Evolutionary conservation across 2,888 invertebrate genomes (phyloP).

Genomic region (Ophion costatus): DNA sequence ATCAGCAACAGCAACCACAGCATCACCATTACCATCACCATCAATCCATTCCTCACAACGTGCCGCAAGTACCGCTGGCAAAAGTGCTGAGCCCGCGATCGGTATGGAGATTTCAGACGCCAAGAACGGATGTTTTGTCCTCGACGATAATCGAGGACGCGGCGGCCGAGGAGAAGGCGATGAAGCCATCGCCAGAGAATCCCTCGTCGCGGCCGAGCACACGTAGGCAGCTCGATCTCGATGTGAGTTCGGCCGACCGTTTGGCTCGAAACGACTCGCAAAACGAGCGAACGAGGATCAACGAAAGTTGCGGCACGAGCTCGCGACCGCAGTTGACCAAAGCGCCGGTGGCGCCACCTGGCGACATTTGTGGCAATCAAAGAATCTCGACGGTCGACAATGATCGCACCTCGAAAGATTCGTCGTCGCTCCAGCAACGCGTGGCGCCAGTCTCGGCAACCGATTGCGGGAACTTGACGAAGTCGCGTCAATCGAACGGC

Average conservation of each 20-base stretch:
- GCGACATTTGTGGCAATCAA: neutral
- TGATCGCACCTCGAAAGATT: neutral
- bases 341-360: neutral
- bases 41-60: slow-evolving; percentile 79
- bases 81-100: slow-evolving; percentile 90
- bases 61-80: slow-evolving; percentile 75
- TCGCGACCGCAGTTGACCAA: neutral
- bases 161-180: slow-evolving; percentile 89
- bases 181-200: slow-evolving; percentile 81
- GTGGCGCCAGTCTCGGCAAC: neutral
- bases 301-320: neutral
- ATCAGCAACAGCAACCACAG: slow-evolving; percentile 84
- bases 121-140: slow-evolving; percentile 92
- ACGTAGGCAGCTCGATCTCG: slow-evolving; percentile 75
- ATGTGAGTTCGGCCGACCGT: slow-evolving; percentile 40
- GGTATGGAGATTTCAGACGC: slow-evolving; percentile 90
- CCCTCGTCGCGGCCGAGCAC: slow-evolving; percentile 70
- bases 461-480: neutral
- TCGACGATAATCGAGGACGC: slow-evolving; percentile 94
- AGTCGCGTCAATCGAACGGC: neutral
- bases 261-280: slow-evolving; percentile 45
- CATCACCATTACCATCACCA: slow-evolving; percentile 83
- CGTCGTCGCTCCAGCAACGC: slow-evolving; percentile 6
- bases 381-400: neutral
- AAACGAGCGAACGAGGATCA: slow-evolving; percentile 39